Base-by-base conservation (phyloP, 2,797 vertebrate genomes). In the Pterois miles region DNA sequence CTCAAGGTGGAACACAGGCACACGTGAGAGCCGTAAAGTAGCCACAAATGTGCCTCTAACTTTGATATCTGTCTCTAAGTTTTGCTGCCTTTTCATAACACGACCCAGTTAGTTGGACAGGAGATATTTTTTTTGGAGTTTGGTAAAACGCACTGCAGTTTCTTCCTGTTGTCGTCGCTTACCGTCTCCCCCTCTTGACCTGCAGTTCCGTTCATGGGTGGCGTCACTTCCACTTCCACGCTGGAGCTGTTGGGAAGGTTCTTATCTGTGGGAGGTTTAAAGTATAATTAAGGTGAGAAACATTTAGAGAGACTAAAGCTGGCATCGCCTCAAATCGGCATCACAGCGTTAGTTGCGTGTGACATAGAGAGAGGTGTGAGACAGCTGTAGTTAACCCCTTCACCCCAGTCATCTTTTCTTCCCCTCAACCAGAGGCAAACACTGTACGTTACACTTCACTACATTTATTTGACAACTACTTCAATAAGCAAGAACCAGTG, bases 151-250 rank as follows among this genome's bases (percentile, higher is more conserved):
- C 31, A 57, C 18, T 27, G 27, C 22, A 36, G 46, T 23, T 25
- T 22, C 2, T 54, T 6, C 3, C n/a, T 43, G 23, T 23, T 38
- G 43, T 25, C 8, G 22, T 68, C 38, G 74, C 94, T 95, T 86
- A 96, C 95, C 69, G 95, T 83, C 40, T 98, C 97, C 6, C 95
- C 96, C 50, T 95, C 97, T 84, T 97, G 96, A 38, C 96, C 96
- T 0, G 97, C 95, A 12, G 93, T 96, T 87, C 98, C 98, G 6
- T 99, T 99, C 89, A 96, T 97, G 0, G 98, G 96, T 40, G 98
- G 97, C 9, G 97, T 97, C 84, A 98, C 96, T 87, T 98, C 98
- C 85, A 98, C 97, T 90, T 99, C 97, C 29, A 97, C 97, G 82
- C 95, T 98, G 64, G 97, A 96, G 93, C 95, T 97, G 92, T 97